Percentiles rank a stretch among this genome's conserved stretches.
These are phyloP conservation scores for Trichopoda pennipes DNA, from an alignment of 2,888 invertebrate genomes.

Conservation along the genomic window DNA sequence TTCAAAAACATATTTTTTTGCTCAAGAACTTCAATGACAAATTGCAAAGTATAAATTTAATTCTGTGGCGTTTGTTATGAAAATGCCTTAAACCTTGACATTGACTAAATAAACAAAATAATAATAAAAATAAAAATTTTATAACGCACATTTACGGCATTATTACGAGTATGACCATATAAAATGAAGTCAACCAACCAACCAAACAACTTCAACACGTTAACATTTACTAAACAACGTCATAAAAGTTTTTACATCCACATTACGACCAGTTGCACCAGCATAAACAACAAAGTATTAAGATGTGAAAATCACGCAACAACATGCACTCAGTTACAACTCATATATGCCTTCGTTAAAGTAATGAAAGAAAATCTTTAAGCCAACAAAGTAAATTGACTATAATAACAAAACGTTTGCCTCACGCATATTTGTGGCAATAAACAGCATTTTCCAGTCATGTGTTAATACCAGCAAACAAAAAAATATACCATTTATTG, in stretches of 20 bases:
- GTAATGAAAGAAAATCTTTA: conserved; percentile 14
- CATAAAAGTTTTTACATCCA: conserved; percentile 34
- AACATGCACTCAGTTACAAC: conserved; percentile 41
- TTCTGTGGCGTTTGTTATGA: not conserved
- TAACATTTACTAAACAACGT: conserved; percentile 32
- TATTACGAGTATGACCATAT: conserved; percentile 30
- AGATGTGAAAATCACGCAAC: conserved; percentile 57
- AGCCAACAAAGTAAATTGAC: conserved; percentile 30
- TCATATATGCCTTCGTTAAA: conserved; percentile 16
- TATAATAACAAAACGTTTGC: conserved; percentile 60
- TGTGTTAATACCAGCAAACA: not conserved
- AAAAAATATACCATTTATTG: too few species aligned
- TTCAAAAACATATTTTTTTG: not conserved
- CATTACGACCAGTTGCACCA: not conserved
- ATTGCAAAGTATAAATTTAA: not conserved
- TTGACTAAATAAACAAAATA: conserved; percentile 12
- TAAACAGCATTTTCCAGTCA: conserved; percentile 36
- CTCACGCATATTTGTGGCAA: conserved; percentile 61
- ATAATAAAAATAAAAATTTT: not conserved
- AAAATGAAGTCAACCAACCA: conserved; percentile 46
- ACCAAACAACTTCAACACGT: conserved; percentile 30
- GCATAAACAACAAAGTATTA: not conserved
- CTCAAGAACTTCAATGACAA: not conserved
- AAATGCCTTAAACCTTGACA: conserved; percentile 51
- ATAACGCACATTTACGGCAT: conserved; percentile 43